Conservation (phyloP, 2,888 invertebrate species). For the Chymomyza procnemis region DNA sequence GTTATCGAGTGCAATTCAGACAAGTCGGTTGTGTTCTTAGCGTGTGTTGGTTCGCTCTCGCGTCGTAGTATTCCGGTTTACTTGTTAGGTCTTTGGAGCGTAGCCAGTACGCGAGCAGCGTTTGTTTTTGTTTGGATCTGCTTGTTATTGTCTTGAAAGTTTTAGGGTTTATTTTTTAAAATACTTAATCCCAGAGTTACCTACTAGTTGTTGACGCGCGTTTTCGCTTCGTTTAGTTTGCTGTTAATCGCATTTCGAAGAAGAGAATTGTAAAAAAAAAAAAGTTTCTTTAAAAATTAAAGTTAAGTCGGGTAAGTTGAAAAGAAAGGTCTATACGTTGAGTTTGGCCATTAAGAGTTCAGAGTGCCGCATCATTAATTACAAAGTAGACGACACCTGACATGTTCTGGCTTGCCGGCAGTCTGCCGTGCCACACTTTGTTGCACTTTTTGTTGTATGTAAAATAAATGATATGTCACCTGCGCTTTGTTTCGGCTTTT, state of each 20-base stretch:
- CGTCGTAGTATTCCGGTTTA: constrained; percentile 28
- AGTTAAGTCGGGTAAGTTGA: constrained; percentile 47
- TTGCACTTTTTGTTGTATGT: constrained; percentile 36
- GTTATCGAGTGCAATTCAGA: constrained; percentile 77
- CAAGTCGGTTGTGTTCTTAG: constrained; percentile 75
- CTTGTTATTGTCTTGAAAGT: constrained; percentile 10
- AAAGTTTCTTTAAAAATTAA: constrained; percentile 13
- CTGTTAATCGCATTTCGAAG: constrained; percentile 48
- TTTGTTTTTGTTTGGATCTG: constrained; percentile 28
- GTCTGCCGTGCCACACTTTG: constrained; percentile 42
- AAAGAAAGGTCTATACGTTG: constrained; percentile 6
- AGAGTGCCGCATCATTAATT: constrained; percentile 61
- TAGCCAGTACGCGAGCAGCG: not conserved
- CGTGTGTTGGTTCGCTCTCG: constrained; percentile 46
- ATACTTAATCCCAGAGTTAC: constrained; percentile 22
- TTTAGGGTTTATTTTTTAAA: constrained; percentile 14
- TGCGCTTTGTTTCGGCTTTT: constrained; percentile 63
- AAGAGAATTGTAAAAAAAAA: too few relatives aligned
- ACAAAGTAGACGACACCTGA: constrained; percentile 35
- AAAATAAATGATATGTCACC: constrained; percentile 38
- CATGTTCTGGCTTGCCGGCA: constrained; percentile 27
- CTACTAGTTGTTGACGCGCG: constrained; percentile 21
- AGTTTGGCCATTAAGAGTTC: constrained; percentile 33
- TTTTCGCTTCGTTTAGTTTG: constrained; percentile 43
- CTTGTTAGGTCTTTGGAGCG: constrained; percentile 12